Conservation (phyloP, 1,140 invertebrate genomes). For the Pseudomyrmex sp. region DNA sequence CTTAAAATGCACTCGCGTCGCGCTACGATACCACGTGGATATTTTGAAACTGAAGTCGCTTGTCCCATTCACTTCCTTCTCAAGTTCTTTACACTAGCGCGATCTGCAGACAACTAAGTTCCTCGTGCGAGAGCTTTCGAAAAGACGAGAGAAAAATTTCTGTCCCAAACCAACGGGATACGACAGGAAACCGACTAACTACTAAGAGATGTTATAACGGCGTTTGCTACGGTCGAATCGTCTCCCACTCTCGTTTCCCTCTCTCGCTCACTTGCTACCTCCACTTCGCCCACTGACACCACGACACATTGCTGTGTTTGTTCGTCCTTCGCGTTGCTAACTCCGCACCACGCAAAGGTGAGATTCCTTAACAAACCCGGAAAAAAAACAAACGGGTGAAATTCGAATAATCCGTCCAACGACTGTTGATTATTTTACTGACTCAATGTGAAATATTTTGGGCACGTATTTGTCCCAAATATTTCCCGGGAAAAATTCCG, state of each 20-base stretch:
- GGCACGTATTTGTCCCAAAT: too few relatives aligned
- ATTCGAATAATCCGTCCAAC: too few relatives aligned
- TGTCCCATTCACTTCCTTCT: neutral
- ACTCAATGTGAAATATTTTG: too few relatives aligned
- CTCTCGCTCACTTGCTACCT: slow-evolving; percentile 1
- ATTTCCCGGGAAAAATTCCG: too few relatives aligned
- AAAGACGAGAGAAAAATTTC: neutral
- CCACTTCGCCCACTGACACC: slow-evolving; percentile 14
- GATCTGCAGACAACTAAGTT: neutral
- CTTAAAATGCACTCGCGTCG: neutral
- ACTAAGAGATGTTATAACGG: slow-evolving; percentile 82
- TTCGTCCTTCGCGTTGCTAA: too few relatives aligned
- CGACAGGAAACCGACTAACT: slow-evolving; percentile 79
- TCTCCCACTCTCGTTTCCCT: slow-evolving; percentile 75
- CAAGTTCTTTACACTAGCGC: neutral
- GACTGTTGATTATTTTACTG: too few relatives aligned
- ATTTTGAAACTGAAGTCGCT: neutral
- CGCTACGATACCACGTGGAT: slow-evolving; percentile 1
- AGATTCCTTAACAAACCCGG: too few relatives aligned
- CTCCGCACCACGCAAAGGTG: too few relatives aligned
- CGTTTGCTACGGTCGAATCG: slow-evolving; percentile 72
- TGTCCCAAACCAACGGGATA: slow-evolving; percentile 69
- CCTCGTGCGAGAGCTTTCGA: neutral
- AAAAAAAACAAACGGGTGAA: too few relatives aligned
- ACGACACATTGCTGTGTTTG: neutral